Evolutionary conservation across 2,113 vertebrate genomes (phyloP), one percentile per base, ranked within the genome.

Genomic region (Scatophagus argus): DNA sequence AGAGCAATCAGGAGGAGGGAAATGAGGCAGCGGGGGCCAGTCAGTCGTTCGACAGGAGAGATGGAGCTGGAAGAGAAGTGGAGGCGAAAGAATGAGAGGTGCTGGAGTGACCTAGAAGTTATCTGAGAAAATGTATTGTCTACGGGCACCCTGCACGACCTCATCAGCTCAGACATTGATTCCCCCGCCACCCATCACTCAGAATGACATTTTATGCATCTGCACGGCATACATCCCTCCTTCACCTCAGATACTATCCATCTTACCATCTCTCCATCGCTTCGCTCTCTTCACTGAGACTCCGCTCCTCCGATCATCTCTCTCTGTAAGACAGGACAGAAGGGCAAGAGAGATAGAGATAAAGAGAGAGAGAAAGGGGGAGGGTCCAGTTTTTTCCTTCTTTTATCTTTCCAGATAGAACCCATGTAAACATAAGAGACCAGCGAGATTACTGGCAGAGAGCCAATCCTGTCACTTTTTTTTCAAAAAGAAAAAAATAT

Each of bases 261-360:
- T 88, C 93, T 95, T 93, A 95, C 95, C 94, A 95, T 94, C 94
- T 93, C 94, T 94, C 94, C 95, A 95, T 95, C 90, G 92, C 93
- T 94, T 93, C 90, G 75, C 86, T 90, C 81, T 92, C 82, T 94
- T 95, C 93, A 95, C 93, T 93, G 90, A 86, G 87, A 87, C 85
- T 78, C 89, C 76, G 76, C 88, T 91, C 77, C 91, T 92, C 91
- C 88, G 70, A 91, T 94, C 94, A 95, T 95, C 90, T 91, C 91
- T 88, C 90, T 91, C 89, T 91, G 83, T 69, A 84, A 86, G 83
- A 88, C 16, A 75, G 85, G 65, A 88, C 71, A 84, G 80, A 81
- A 83, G 73, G 68, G 76, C 77, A 79, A 75, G 79, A 82, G 63
- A 62, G 70, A 58, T 54, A 79, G 32, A 55, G 66, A 64, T 68